phyloP scores from a whole-genome alignment of 1,140 invertebrate genomes.

The honey bee (Apis mellifera) region DNA sequence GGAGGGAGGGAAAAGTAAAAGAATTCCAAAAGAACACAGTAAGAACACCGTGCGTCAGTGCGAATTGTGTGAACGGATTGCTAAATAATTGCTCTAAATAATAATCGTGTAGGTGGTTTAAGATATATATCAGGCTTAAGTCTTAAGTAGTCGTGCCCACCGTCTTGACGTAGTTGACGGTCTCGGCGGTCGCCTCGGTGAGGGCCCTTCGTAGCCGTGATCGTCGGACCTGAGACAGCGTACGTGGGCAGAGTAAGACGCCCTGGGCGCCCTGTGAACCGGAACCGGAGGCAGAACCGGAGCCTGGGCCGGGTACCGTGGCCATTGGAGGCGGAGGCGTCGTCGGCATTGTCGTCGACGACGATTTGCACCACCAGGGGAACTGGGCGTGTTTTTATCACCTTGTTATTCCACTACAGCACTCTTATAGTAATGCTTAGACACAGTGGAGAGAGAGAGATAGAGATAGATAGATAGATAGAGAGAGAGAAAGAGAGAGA shows the following conservation, averaged over 20 bases:
- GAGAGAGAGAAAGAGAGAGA: too few species aligned
- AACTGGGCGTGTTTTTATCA: slow-evolving; percentile 77
- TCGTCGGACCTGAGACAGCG: slow-evolving; percentile 91
- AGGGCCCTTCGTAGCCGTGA: slow-evolving; percentile 91
- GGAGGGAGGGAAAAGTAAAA: too few species aligned
- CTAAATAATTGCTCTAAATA: background rate
- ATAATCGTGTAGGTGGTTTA: slow-evolving; percentile 12
- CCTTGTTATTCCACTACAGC: slow-evolving; percentile 61
- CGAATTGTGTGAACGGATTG: background rate
- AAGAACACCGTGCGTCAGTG: background rate
- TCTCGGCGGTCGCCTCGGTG: slow-evolving; percentile 93
- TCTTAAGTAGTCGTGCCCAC: slow-evolving; percentile 81
- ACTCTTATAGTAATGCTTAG: slow-evolving; percentile 13
- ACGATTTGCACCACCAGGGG: slow-evolving; percentile 81
- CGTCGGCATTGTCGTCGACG: slow-evolving; percentile 76
- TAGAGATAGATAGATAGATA: slow-evolving; percentile 6
- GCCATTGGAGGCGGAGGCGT: slow-evolving; percentile 72
- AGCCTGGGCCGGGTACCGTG: slow-evolving; percentile 62
- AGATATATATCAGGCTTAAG: slow-evolving; percentile 34
- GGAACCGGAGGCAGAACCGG: slow-evolving; percentile 63
- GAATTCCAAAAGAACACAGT: background rate
- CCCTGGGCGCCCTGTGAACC: slow-evolving; percentile 83
- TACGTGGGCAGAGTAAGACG: slow-evolving; percentile 92
- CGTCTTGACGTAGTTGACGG: slow-evolving; percentile 93
- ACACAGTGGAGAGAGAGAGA: slow-evolving; percentile 3